Base-by-base conservation (phyloP, 2,797 vertebrate species). In the Muscicapa comitata region DNA sequence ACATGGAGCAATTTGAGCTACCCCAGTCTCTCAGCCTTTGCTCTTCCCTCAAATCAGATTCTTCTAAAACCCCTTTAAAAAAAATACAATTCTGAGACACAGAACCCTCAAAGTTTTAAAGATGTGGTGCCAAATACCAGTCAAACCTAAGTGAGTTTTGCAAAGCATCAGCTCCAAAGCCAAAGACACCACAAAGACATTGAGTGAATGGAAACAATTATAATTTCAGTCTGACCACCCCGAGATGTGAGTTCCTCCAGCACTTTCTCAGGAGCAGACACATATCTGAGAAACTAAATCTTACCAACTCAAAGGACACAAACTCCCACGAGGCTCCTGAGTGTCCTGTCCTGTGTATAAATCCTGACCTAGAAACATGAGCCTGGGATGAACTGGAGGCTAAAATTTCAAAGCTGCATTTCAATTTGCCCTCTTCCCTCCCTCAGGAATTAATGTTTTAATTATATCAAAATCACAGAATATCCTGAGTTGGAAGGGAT, bases 191-290 rank as follows among this genome's bases (percentile, higher is more conserved):
- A 26, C 26, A 43, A 13, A 78, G 33, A n/a, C 11, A 11, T 0
- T 2, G 55, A 29, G 13, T n/a, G 55, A 62, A 35, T 31, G 20
- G 33, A 62, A 86, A 61, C 40, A 76, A 24, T 11, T 2, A 33
- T 2, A 2, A 21, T 28, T 54, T 23, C 31, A 50, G 47, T 4
- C 24, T 7, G 28, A 47, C 6, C 6, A 21, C 26, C 47, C 7
- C 0, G 0, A 68, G 38, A 45, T 2, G 2, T 1, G 13, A 66
- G 26, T 3, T 87, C 38, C 42, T 42, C 8, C 75, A 25, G 54
- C 17, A 3, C 26, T 40, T 37, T 6, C 29, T 33, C 45, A 48
- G 79, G 63, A 26, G 28, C 81, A 72, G 37, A 28, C 13, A 33
- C 43, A 18, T 1, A n/a, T 0, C 26, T 5, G 37, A 72, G 67